Evolutionary conservation across 2,113 vertebrate species (phyloP).

Genomic region (Eublepharis macularius): DNA sequence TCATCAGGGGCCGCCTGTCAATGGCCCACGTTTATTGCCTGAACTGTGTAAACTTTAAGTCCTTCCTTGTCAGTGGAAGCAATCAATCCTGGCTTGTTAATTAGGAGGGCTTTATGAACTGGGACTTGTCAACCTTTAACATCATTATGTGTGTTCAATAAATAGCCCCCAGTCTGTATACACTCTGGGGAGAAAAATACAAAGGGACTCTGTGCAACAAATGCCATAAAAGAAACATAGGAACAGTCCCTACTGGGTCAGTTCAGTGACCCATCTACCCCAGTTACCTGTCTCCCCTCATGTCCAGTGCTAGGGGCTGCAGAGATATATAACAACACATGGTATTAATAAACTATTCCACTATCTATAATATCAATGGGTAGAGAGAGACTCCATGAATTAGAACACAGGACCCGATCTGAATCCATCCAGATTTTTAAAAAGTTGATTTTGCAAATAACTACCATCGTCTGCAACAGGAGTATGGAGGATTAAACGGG

Average conservation of each 20-base stretch:
- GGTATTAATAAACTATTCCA: not conserved
- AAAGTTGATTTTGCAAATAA: not conserved
- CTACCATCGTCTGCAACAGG: not conserved
- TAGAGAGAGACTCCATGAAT: not conserved
- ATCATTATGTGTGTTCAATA: not conserved
- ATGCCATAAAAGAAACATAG: not conserved
- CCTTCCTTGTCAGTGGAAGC: slow-evolving; percentile 64
- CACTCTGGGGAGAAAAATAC: not conserved
- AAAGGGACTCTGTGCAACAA: slow-evolving; percentile 3
- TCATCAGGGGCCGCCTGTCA: slow-evolving; percentile 69
- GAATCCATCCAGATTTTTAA: not conserved
- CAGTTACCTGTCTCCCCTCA: not conserved
- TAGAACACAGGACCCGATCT: not conserved
- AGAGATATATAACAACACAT: not conserved
- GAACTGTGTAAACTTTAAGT: slow-evolving; percentile 63
- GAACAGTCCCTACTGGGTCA: not conserved
- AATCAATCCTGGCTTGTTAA: slow-evolving; percentile 65
- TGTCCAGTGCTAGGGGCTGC: not conserved
- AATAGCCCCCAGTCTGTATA: slow-evolving; percentile 21
- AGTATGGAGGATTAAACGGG: not conserved
- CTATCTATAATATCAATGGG: not conserved
- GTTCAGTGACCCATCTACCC: not conserved
- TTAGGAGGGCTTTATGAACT: slow-evolving; percentile 61
- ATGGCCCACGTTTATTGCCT: slow-evolving; percentile 64
- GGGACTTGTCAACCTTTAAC: slow-evolving; percentile 34